Percentiles rank a stretch among this genome's conserved stretches.
phyloP scores from a whole-genome alignment of 92 coral and sea anemone species.

The Zoanthus solanderi region DNA sequence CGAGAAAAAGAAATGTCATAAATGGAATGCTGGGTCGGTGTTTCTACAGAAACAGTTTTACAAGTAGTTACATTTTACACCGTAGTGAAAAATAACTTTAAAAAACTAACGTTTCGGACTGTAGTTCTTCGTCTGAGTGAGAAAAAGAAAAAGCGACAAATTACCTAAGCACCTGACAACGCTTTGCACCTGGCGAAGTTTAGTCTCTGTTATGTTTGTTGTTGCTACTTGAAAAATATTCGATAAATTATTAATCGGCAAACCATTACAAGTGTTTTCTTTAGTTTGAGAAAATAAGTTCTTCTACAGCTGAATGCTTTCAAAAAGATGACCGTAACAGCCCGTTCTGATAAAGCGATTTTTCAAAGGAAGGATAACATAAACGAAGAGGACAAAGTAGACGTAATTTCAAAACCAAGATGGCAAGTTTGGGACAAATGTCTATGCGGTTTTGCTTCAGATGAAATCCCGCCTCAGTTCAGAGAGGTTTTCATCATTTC shows the following conservation, averaged over 20 bases:
- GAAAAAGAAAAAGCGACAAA: neutral
- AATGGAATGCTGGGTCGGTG: no score
- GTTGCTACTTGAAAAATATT: neutral
- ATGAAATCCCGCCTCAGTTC: constrained; percentile 94
- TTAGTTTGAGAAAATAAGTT: neutral
- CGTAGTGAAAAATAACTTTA: no score
- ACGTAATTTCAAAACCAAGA: neutral
- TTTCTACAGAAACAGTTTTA: no score
- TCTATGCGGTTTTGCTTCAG: constrained; percentile 60
- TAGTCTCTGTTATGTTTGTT: neutral
- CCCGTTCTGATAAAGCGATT: neutral
- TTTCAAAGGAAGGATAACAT: neutral
- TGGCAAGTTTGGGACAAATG: constrained; percentile 35
- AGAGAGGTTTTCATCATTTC: constrained; percentile 85
- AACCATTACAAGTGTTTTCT: neutral
- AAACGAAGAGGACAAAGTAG: neutral
- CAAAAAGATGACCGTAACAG: constrained; percentile 2
- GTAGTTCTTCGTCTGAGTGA: no score
- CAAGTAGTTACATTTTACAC: no score
- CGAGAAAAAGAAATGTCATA: neutral
- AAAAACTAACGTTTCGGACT: no score
- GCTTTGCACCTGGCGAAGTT: neutral
- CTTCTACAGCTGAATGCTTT: neutral
- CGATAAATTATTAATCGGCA: constrained; percentile 4
- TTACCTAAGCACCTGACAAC: neutral